phyloP scores from a whole-genome alignment of 1,140 invertebrate species.

The Brachionus sp. region DNA sequence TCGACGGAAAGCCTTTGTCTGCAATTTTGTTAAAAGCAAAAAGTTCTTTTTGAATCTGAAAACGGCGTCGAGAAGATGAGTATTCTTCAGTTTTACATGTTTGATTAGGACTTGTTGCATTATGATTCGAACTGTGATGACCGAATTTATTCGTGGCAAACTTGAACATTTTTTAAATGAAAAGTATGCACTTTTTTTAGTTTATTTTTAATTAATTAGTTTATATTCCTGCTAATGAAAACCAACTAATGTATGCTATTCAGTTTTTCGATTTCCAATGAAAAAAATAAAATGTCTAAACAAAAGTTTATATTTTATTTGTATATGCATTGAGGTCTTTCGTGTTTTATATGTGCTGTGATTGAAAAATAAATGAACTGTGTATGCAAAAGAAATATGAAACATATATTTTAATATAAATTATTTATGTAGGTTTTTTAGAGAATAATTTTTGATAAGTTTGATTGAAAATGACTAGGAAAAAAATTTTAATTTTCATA shows the following conservation, averaged over 20 bases:
- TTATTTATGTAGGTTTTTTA: background rate
- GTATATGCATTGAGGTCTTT: slow-evolving; percentile 11
- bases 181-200: background rate
- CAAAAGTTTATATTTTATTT: background rate
- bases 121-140: background rate
- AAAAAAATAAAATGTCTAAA: slow-evolving; percentile 15
- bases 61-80: background rate
- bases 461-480: background rate
- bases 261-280: background rate
- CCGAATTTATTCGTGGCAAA: slow-evolving; percentile 43
- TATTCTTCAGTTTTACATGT: background rate
- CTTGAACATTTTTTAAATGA: slow-evolving; percentile 24
- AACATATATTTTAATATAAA: background rate
- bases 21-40: slow-evolving; percentile 52
- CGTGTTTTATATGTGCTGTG: background rate
- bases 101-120: background rate
- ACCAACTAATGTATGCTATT: background rate
- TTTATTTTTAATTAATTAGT: background rate
- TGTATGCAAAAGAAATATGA: background rate
- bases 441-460: background rate
- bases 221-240: background rate
- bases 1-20: slow-evolving; percentile 90
- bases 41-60: slow-evolving; percentile 43
- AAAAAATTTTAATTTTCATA: no score
- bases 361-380: slow-evolving; percentile 14